Conservation (phyloP, 2,797 vertebrate genomes). For the Melanotaenia pygmaea region DNA sequence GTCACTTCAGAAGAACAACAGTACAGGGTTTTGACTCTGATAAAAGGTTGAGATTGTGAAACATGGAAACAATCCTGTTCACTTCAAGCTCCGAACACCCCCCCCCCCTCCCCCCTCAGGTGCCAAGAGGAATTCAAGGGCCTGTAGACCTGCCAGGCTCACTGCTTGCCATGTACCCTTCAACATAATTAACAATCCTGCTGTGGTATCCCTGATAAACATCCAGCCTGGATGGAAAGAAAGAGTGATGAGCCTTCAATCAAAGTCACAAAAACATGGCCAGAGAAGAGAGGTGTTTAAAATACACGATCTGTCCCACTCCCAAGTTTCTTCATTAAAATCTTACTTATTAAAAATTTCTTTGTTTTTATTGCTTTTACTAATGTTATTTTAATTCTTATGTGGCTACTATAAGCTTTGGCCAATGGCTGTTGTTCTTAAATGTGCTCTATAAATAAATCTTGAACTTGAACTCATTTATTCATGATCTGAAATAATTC, state of each 20-base stretch:
- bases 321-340: too few species aligned
- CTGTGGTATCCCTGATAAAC: slow-evolving; percentile 1
- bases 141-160: slow-evolving; percentile 26
- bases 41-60: too few species aligned
- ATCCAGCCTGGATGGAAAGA: slow-evolving; percentile 12
- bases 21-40: background rate
- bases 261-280: background rate
- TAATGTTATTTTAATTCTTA: too few species aligned
- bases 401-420: too few species aligned
- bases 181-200: slow-evolving; percentile 27
- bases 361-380: too few species aligned
- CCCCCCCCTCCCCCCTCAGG: slow-evolving; percentile 28
- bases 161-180: background rate
- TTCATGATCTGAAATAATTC: too few species aligned
- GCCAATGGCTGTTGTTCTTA: too few species aligned
- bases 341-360: too few species aligned
- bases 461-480: too few species aligned
- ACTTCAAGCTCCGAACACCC: slow-evolving; percentile 39
- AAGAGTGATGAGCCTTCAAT: background rate
- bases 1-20: too few species aligned
- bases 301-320: too few species aligned
- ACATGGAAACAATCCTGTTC: background rate
- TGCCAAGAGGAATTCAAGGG: slow-evolving; percentile 34
- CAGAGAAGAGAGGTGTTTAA: background rate
- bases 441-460: too few species aligned